A percentile compares a stretch with the other conserved stretches of the same genome.
These are phyloP conservation scores for Oryzaephilus surinamensis DNA, from an alignment of 1,140 invertebrate genomes.

Conservation along the genomic window DNA sequence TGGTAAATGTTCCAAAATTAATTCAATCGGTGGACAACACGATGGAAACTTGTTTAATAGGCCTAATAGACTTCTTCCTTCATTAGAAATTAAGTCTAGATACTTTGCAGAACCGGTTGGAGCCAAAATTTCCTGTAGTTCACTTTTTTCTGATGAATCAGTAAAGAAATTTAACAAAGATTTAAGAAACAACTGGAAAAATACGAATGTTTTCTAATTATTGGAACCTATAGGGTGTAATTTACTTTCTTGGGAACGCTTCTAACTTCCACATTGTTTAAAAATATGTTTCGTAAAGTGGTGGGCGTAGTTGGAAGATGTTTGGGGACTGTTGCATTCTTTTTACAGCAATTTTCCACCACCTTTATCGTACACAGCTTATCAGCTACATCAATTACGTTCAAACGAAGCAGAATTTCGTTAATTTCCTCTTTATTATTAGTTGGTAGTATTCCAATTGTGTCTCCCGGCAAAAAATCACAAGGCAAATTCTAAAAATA, in stretches of 20 bases:
- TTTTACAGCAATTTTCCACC: slow-evolving; percentile 15
- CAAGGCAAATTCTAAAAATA: slow-evolving; percentile 14
- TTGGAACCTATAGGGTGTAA: slow-evolving; percentile 16
- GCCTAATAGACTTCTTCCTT: slow-evolving; percentile 49
- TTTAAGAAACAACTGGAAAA: slow-evolving; percentile 51
- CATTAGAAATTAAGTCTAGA: slow-evolving; percentile 45
- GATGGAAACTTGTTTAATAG: slow-evolving; percentile 53
- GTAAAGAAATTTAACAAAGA: slow-evolving; percentile 48
- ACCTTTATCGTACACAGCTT: slow-evolving; percentile 17
- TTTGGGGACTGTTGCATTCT: slow-evolving; percentile 30
- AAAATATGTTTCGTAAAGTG: slow-evolving; percentile 35
- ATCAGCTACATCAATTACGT: slow-evolving; percentile 12
- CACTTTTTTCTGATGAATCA: too few relatives aligned
- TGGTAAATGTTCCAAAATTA: slow-evolving; percentile 61
- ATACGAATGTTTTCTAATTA: slow-evolving; percentile 13
- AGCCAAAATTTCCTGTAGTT: slow-evolving; percentile 52
- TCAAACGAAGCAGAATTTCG: slow-evolving; percentile 19
- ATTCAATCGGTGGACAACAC: slow-evolving; percentile 51
- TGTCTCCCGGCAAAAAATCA: slow-evolving; percentile 25
- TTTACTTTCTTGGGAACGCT: slow-evolving; percentile 40
- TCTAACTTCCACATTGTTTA: slow-evolving; percentile 37
- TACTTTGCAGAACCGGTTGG: slow-evolving; percentile 54
- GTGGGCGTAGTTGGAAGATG: slow-evolving; percentile 37
- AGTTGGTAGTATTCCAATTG: slow-evolving; percentile 26
- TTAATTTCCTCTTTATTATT: slow-evolving; percentile 25